Evolutionary conservation across 2,888 invertebrate genomes (phyloP), one percentile per base, ranked within the genome.

Genomic region (Drosophila cognata): DNA sequence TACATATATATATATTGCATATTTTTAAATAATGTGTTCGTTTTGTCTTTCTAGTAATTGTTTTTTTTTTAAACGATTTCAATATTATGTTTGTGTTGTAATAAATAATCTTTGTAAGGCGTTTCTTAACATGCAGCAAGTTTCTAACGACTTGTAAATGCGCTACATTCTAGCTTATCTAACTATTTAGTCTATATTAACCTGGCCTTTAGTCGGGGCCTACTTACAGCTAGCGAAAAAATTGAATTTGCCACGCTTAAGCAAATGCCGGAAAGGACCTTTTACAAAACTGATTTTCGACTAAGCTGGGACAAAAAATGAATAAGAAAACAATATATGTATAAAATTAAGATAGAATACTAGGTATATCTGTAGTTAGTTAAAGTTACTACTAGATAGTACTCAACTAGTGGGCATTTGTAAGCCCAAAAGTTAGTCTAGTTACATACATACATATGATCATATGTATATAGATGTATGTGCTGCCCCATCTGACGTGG

Each of bases 61-160:
- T 58, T 59, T 58, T 56, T 41, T 53, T 35, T 25, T 18, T 21
- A 10, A 35, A 53, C 46, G 46, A 46, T 46, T 62, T 31, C 56
- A 38, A 38, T 55, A 18, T 38, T 73, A 25, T 46, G n/a, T 52
- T 41, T 51, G 41, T 63, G 21, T 67, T 76, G 61, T 76, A 77
- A 81, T 80, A 79, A 79, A 71, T 74, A 73, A 66, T 77, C 74
- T 77, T 67, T 82, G 66, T 88, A 85, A 89, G 85, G 89, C 84
- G 61, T 72, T 78, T 53, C 70, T 73, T 67, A 88, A 73, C 67
- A 84, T 74, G 87, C 79, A 74, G 82, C 79, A 74, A 77, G 58
- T 74, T 65, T 74, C 64, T 73, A 79, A 51, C 28, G 25, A 74
- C 77, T 77, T 73, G 73, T 73, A 77, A 78, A 68, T 78, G 76